Conservation (phyloP, 2,888 invertebrate genomes). For the Metellina segmentata region DNA sequence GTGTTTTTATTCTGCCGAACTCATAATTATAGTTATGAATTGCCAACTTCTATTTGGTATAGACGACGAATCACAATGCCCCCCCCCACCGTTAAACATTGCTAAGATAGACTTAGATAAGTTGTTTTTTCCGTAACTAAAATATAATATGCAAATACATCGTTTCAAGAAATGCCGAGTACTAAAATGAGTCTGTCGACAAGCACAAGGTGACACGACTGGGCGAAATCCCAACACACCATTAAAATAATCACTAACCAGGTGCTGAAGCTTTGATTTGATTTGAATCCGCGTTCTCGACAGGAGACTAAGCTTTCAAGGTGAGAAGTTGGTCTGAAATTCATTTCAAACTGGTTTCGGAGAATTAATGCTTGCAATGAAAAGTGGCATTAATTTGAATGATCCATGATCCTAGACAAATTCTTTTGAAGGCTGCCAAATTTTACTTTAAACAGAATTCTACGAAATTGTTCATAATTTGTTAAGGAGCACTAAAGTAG, state of each 20-base stretch:
- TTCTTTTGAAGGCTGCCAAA: slow-evolving; percentile 7
- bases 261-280: not conserved
- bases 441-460: not conserved
- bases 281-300: not conserved
- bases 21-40: no score
- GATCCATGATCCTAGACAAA: slow-evolving; percentile 1
- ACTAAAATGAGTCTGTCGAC: not conserved
- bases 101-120: no score
- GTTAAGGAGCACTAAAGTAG: no score
- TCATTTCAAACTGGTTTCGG: slow-evolving; percentile 42
- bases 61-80: no score
- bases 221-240: not conserved
- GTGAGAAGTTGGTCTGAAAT: slow-evolving; percentile 34
- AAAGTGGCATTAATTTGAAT: slow-evolving; percentile 19
- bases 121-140: no score
- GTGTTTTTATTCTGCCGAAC: no score
- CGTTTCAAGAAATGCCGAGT: no score
- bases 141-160: no score
- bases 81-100: no score
- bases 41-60: no score
- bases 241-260: slow-evolving; percentile 10
- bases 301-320: slow-evolving; percentile 36
- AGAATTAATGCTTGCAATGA: slow-evolving; percentile 18
- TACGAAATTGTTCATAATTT: no score
- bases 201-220: not conserved